A percentile compares a stretch with the other conserved stretches of the same genome.
Conservation (phyloP, 2,113 vertebrate genomes). For the Myiozetetes cayanensis region DNA sequence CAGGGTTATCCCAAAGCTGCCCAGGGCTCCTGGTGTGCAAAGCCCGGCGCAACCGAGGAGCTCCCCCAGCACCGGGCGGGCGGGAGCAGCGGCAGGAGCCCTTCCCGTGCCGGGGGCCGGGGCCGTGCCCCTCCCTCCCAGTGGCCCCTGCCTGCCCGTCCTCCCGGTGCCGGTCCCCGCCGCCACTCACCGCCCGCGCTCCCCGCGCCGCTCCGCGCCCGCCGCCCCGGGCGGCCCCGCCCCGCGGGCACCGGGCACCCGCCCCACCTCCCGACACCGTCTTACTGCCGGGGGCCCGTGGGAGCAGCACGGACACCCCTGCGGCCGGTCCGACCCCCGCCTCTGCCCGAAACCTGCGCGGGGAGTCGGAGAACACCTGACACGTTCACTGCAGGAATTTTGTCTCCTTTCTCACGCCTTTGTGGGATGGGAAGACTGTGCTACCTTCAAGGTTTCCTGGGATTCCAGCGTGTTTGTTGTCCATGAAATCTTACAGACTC, state of each 20-base stretch:
- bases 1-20: accelerated
- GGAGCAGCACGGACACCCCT: not conserved
- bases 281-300: not conserved
- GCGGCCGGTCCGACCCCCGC: not conserved
- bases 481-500: not conserved
- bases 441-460: not conserved
- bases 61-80: not conserved
- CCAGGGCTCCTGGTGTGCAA: not conserved
- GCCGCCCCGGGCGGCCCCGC: not conserved
- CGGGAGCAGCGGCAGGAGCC: not conserved
- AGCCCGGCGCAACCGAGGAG: not conserved
- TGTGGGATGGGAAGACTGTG: not conserved
- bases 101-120: not conserved
- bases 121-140: not conserved
- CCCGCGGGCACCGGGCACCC: not conserved
- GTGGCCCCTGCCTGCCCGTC: not conserved
- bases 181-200: not conserved
- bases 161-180: not conserved
- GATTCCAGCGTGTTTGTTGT: not conserved
- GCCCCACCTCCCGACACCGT: not conserved
- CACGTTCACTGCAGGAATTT: not conserved
- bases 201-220: not conserved
- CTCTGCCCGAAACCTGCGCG: not conserved
- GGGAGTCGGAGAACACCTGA: not conserved
- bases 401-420: not conserved